Evolutionary conservation across 2,113 vertebrate species (phyloP).

Genomic region (Gobio gobio): DNA sequence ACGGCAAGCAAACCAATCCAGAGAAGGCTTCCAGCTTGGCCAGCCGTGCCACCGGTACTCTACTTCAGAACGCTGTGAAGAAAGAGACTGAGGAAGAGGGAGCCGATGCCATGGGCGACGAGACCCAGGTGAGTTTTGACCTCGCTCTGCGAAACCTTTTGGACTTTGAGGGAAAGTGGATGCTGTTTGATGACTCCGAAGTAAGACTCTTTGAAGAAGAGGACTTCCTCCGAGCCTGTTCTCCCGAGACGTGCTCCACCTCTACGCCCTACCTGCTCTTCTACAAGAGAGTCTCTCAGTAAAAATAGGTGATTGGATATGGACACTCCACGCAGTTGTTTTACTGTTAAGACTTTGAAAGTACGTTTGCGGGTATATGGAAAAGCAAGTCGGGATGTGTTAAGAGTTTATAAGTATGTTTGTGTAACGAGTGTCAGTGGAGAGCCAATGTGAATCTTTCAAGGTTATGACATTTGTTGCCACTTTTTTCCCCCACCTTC

Average conservation of each 20-base stretch:
- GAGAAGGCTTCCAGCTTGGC: constrained; percentile 75
- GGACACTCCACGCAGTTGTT: not conserved
- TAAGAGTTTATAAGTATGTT: not conserved
- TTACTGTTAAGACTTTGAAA: constrained; percentile 10
- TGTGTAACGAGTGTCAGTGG: constrained; percentile 7
- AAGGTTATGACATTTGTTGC: not conserved
- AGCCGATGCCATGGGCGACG: not conserved
- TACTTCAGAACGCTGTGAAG: constrained; percentile 60
- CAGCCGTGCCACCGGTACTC: constrained; percentile 58
- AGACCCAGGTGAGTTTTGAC: constrained; percentile 50
- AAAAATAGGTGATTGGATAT: constrained; percentile 5
- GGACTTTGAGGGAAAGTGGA: constrained; percentile 93
- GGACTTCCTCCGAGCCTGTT: constrained; percentile 91
- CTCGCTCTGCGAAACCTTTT: constrained; percentile 74
- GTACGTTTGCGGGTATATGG: not conserved
- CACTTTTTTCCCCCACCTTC: not conserved
- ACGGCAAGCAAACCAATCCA: constrained; percentile 73
- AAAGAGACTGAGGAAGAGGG: constrained; percentile 55
- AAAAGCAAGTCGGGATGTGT: constrained; percentile 15
- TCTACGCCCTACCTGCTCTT: constrained; percentile 97
- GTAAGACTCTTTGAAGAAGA: constrained; percentile 92
- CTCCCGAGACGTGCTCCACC: constrained; percentile 85
- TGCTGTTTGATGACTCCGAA: constrained; percentile 96
- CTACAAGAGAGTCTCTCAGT: constrained; percentile 81
- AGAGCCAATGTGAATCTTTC: not conserved